These are phyloP conservation scores for Poecilia velifera DNA, from an alignment of 2,797 vertebrate species.

Conservation along the genomic window DNA sequence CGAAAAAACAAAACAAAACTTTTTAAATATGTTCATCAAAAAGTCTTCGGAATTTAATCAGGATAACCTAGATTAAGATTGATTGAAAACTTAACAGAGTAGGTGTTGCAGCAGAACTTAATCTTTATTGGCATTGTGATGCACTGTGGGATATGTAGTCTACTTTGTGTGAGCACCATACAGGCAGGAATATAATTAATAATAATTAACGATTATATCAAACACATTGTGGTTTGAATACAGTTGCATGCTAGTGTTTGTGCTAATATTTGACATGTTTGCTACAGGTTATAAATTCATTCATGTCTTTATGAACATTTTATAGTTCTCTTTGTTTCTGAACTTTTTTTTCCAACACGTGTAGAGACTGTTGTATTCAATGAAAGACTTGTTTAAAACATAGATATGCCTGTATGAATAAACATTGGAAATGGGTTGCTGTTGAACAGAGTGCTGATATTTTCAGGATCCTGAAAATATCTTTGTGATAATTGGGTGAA, in stretches of 20 bases:
- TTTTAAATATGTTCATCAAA: not conserved
- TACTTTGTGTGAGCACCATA: not conserved
- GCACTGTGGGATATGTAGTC: not conserved
- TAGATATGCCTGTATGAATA: not conserved
- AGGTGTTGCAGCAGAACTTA: not conserved
- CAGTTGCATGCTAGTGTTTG: not conserved
- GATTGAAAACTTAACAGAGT: not conserved
- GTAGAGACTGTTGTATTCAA: not conserved
- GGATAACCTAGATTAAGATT: not conserved
- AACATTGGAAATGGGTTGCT: not conserved
- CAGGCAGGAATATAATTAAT: not conserved
- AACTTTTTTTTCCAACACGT: not conserved
- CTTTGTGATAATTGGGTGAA: not conserved
- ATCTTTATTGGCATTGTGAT: not conserved
- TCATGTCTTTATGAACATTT: not conserved
- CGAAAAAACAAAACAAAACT: not conserved
- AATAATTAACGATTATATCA: not conserved
- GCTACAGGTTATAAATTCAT: not conserved
- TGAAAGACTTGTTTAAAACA: not conserved
- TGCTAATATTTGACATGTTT: not conserved
- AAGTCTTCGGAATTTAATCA: not conserved
- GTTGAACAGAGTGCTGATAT: not conserved
- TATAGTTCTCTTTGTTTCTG: not conserved
- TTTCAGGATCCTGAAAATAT: not conserved
- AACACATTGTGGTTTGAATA: not conserved